Evolutionary conservation across 2,888 invertebrate species (phyloP).

Genomic region (Cyclophora albipunctata): DNA sequence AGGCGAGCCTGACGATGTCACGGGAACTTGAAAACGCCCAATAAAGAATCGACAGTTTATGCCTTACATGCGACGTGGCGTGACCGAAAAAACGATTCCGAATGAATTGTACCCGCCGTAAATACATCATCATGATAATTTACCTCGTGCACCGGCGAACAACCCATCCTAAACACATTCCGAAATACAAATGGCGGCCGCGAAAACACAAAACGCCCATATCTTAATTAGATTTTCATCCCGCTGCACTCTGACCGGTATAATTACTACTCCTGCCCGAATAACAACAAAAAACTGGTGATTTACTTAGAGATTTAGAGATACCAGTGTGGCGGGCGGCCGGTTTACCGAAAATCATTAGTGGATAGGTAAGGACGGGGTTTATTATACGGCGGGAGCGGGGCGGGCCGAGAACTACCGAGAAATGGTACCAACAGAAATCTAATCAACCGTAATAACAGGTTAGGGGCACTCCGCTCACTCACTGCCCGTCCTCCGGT

Average conservation of each 20-base stretch:
- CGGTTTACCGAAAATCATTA: conserved; percentile 75
- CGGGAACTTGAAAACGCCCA: conserved; percentile 47
- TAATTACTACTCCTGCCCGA: conserved; percentile 70
- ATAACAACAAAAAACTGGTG: conserved; percentile 60
- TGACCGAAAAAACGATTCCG: conserved; percentile 68
- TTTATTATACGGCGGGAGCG: conserved; percentile 58
- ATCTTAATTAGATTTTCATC: conserved; percentile 72
- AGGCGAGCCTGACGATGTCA: conserved; percentile 45
- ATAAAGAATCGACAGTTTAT: conserved; percentile 64
- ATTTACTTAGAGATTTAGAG: conserved; percentile 71
- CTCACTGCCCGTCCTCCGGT: conserved; percentile 61
- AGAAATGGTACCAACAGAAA: conserved; percentile 75
- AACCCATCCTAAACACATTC: conserved; percentile 34
- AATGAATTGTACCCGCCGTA: conserved; percentile 63
- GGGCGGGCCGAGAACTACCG: conserved; percentile 48
- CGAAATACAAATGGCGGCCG: conserved; percentile 44
- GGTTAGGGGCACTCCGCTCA: conserved; percentile 69
- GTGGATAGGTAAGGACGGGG: conserved; percentile 66
- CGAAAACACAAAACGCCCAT: conserved; percentile 60
- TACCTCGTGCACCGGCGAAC: conserved; percentile 37
- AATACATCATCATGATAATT: conserved; percentile 67
- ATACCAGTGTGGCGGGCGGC: conserved; percentile 65
- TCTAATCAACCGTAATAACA: conserved; percentile 75
- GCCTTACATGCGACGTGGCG: conserved; percentile 70
- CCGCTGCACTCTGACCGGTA: conserved; percentile 73